Base-by-base conservation (phyloP, 2,888 invertebrate species). In the Meandrusa payeni region DNA sequence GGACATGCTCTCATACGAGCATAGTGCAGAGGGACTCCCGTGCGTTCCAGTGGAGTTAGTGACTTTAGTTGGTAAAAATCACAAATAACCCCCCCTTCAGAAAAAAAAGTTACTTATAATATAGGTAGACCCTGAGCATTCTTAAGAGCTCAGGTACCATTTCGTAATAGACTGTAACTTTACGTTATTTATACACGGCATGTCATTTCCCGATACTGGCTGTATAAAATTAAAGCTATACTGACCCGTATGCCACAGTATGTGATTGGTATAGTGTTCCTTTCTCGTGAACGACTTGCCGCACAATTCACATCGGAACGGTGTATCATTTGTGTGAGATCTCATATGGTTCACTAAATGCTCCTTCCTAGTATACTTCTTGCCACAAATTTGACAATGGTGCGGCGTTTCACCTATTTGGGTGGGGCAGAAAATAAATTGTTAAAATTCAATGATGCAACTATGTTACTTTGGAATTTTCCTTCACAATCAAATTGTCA, bases 231-330 rank as follows among this genome's bases (percentile, higher is more conserved):
- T 40, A 57, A 71, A 71, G 47, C 64, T 46, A 74, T 87, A 87
- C 85, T 86, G 73, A 91, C 91, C 93, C 65, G 95, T 94, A 77
- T 95, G 95, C 95, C 95, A 95, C 91, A 95, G 90, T 76, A 95
- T 94, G 88, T 95, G 95, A 89, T 95, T 95, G 91, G 93, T 94
- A 89, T 94, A 95, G 83, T 95, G 95, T 87, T 95, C 95, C 88
- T 95, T 95, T 72, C 95, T 90, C 48, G 95, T 95, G 80, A 95
- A 95, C 56, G 94, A 93, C 86, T 95, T 95, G 76, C 95, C 94
- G 83, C 95, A 95, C 69, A 94, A 93, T 76, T 95, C 94, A 79
- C 95, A 96, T 67, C 94, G 91, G 83, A 94, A 94, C 47, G 95
- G 95, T 46, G 95, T 95, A 79, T 95, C 95, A 71, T 95, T 95